Conservation (phyloP, 2,113 vertebrate genomes). For the rat (Rattus norvegicus) region DNA sequence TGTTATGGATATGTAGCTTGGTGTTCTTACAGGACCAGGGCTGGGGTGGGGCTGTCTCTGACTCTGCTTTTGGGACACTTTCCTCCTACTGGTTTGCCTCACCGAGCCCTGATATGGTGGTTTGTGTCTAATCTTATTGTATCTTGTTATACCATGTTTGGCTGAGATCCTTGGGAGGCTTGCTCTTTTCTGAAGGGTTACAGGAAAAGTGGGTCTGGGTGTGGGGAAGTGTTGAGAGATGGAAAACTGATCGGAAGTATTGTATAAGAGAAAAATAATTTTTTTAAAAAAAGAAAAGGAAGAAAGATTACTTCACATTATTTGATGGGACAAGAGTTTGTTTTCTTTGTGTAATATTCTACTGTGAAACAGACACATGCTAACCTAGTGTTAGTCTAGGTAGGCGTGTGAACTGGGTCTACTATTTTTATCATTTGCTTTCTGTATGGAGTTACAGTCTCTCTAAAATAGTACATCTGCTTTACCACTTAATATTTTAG, state of each 20-base stretch:
- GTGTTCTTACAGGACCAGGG: background rate
- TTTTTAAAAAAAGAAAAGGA: background rate
- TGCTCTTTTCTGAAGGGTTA: background rate
- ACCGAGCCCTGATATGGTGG: too few relatives aligned
- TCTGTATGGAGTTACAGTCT: background rate
- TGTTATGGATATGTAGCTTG: background rate
- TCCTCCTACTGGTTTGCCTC: background rate
- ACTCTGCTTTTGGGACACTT: background rate
- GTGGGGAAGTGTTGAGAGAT: background rate
- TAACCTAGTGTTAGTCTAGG: background rate
- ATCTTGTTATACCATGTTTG: background rate
- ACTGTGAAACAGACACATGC: background rate
- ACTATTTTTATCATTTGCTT: constrained; percentile 4
- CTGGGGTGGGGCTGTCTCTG: background rate
- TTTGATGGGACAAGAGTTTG: background rate
- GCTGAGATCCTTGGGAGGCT: background rate
- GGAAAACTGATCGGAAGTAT: background rate
- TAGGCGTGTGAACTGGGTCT: background rate
- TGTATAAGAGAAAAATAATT: background rate
- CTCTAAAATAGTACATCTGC: background rate
- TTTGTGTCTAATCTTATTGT: background rate
- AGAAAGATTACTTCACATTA: background rate
- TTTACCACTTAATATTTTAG: background rate
- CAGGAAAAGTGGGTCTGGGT: background rate
- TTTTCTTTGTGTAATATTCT: background rate